These are phyloP conservation scores for Eledone cirrhosa DNA, from an alignment of 2,888 invertebrate genomes.

Conservation along the genomic window DNA sequence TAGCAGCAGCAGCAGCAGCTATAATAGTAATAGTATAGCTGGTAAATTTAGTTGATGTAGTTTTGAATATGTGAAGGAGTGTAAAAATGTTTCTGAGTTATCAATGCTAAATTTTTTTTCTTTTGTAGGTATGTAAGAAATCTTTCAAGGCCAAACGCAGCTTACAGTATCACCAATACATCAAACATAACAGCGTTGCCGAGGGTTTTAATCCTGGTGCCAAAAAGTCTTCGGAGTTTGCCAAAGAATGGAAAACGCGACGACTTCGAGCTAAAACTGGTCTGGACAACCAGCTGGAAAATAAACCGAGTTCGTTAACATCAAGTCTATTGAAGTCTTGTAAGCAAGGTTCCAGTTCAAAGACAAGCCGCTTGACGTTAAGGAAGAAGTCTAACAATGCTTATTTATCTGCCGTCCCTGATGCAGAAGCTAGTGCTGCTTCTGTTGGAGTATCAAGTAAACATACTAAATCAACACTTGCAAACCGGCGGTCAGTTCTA, in stretches of 20 bases:
- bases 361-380: slow-evolving; percentile 8
- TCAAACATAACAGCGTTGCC: slow-evolving; percentile 34
- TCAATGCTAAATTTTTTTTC: slow-evolving; percentile 25
- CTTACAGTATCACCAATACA: slow-evolving; percentile 55
- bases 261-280: slow-evolving; percentile 5
- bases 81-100: background rate
- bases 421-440: slow-evolving; percentile 9
- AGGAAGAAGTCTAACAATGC: slow-evolving; percentile 19
- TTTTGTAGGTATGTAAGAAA: slow-evolving; percentile 53
- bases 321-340: background rate
- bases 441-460: background rate
- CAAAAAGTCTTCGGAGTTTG: slow-evolving; percentile 12
- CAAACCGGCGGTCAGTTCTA: slow-evolving; percentile 12
- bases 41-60: background rate
- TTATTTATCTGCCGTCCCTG: slow-evolving; percentile 13
- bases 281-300: slow-evolving; percentile 14
- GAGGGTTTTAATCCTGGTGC: slow-evolving; percentile 11
- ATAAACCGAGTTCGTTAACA: background rate
- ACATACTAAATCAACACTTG: background rate
- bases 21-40: background rate
- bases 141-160: slow-evolving; percentile 63
- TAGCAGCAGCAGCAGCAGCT: background rate
- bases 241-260: slow-evolving; percentile 3
- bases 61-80: background rate
- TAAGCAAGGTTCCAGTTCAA: slow-evolving; percentile 14